Percentiles rank a stretch among this genome's conserved stretches.
These are phyloP conservation scores for Mionectes olivaceus DNA, from an alignment of 2,797 vertebrate species.

Conservation along the genomic window DNA sequence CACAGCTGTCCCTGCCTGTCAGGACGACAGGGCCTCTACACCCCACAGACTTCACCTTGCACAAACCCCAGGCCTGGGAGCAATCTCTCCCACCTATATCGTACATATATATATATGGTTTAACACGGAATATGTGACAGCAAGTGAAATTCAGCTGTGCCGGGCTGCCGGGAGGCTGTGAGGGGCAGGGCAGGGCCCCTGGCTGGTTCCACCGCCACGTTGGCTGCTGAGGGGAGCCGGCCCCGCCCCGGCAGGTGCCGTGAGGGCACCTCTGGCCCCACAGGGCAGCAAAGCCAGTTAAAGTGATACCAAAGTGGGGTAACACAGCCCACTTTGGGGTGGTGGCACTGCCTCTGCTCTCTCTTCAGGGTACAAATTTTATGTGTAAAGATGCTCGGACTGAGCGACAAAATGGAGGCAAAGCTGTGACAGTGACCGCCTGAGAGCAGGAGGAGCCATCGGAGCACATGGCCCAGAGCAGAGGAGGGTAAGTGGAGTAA, in stretches of 20 bases:
- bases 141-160: not conserved
- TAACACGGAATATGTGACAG: fast-evolving
- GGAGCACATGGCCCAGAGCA: not conserved
- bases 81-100: not conserved
- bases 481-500: not conserved
- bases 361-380: not conserved
- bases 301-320: fast-evolving
- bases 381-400: not conserved
- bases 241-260: fast-evolving
- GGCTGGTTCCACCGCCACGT: not conserved
- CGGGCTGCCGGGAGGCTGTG: fast-evolving
- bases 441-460: not conserved
- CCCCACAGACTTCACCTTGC: not conserved
- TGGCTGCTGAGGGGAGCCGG: not conserved
- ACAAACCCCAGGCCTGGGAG: not conserved
- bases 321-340: too few relatives aligned
- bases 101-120: not conserved
- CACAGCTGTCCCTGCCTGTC: not conserved
- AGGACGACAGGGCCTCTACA: not conserved
- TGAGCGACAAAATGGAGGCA: not conserved
- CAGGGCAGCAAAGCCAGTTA: not conserved
- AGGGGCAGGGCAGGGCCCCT: too few relatives aligned
- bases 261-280: not conserved
- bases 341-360: not conserved
- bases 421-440: not conserved